Base-by-base conservation (phyloP, 2,113 vertebrate species). In the Irena cyanogastra region DNA sequence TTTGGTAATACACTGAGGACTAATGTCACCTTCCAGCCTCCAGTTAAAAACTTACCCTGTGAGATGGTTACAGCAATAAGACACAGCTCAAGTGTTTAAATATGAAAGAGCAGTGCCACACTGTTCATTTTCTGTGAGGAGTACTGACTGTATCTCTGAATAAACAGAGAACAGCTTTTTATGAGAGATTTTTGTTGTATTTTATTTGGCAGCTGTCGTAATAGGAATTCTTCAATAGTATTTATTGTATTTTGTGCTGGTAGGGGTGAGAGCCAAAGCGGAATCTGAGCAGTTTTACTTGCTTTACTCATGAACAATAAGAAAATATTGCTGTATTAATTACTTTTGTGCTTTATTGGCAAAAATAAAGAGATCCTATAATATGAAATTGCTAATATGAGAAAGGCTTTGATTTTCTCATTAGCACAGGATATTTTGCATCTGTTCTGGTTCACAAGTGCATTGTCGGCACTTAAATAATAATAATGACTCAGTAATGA, bases 401-500 rank as follows among this genome's bases (percentile, higher is more conserved):
- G 95, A 94, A 91, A 89, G 75, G 94, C 94, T 97, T 96, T 96
- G 95, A 96, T 96, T 97, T 97, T 97, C 96, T 96, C 95, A 96
- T 96, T 96, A 97, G 94, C 89, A 82, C 95, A 94, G 95, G 93
- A 93, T 96, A 97, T 96, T 97, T 97, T 97, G 95, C 95, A 95
- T 96, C 92, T 97, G 96, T 96, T 97, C 95, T 97, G 95, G 96
- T 95, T 97, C 95, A 96, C 13, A 5, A 93, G 90, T 95, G 94
- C 92, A 82, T 96, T 97, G 96, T 94, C 3, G 76, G 80, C 94
- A 92, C 94, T 97, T 97, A 96, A 97, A 95, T 97, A 97, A 97
- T 97, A 96, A 96, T 97, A 96, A 96, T 95, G 95, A 96, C 95
- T 97, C 77, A 87, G 92, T 97, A 97, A 95, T 96, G 95, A 96